Evolutionary conservation across 2,888 invertebrate genomes (phyloP), one percentile per base, ranked within the genome.

Genomic region (Melipona bicolor): DNA sequence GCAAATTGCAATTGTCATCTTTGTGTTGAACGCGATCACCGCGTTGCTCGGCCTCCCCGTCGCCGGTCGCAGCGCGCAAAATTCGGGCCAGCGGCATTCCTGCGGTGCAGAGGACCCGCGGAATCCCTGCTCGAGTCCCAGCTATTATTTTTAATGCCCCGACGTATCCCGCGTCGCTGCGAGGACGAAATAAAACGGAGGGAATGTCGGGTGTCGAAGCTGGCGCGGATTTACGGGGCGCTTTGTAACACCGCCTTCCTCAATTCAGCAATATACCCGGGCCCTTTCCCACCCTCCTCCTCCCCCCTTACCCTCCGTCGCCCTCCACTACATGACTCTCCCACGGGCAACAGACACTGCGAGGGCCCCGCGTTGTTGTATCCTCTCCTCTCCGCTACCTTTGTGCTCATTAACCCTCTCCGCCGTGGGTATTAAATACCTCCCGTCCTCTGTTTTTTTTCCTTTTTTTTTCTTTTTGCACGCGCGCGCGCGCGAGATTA

Each of bases 181-280:
- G 81, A 75, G 86, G 85, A 89, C 86, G 91, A 90, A 92, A 92
- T 91, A 93, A 93, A 93, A 92, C 90, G 92, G 89, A 91, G 93
- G 89, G 93, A 94, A 93, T 94, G 94, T 93, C 92, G 94, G 92
- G 93, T 94, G 94, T 94, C 94, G 94, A 94, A 94, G 92, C 92
- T 91, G 90, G 93, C 92, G 91, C 93, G 94, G 94, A 94, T 94
- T 94, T 94, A 94, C 94, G 94, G 94, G 93, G 88, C 92, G 93
- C 94, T 94, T 94, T 94, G 94, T 94, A 93, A 94, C 91, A 92
- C 94, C 94, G 94, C 94, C 94, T 94, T 94, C 93, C 94, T 94
- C 94, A 93, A 94, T 94, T 94, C 94, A 93, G 91, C 93, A 93
- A 93, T 94, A 93, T 92, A 93, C 71, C 50, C 71, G 67, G 69